A percentile compares a stretch with the other conserved stretches of the same genome.
phyloP scores from a whole-genome alignment of 2,113 vertebrate genomes.

The Taxidea taxus region DNA sequence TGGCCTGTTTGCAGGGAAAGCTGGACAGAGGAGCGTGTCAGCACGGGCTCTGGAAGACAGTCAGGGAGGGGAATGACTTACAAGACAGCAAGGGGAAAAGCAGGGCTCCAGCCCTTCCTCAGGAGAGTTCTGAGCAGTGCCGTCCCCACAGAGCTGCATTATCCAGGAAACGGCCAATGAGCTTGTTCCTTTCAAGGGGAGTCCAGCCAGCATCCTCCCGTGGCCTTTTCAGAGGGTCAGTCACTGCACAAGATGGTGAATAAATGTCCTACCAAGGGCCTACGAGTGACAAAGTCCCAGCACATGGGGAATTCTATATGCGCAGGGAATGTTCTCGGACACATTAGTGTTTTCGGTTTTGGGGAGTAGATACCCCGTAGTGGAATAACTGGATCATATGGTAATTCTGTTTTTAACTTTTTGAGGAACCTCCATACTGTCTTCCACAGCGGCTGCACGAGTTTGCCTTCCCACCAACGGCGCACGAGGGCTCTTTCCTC shows the following conservation, averaged over 20 bases:
- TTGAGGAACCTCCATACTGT: background rate
- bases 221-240: background rate
- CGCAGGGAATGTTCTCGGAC: background rate
- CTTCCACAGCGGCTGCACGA: background rate
- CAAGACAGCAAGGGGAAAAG: background rate
- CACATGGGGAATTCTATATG: accelerated
- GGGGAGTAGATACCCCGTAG: background rate
- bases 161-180: accelerated
- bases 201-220: accelerated
- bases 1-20: background rate
- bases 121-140: accelerated
- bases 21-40: background rate
- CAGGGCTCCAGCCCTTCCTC: background rate
- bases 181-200: background rate
- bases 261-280: too few species aligned
- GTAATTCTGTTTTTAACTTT: background rate
- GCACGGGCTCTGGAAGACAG: accelerated
- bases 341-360: background rate
- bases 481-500: background rate
- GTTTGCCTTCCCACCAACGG: background rate
- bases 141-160: background rate
- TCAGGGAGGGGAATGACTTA: background rate
- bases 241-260: background rate
- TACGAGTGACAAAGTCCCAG: background rate
- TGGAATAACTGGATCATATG: background rate